These are phyloP conservation scores for Scotopteryx bipunctaria DNA, from an alignment of 2,888 invertebrate genomes.

Conservation along the genomic window DNA sequence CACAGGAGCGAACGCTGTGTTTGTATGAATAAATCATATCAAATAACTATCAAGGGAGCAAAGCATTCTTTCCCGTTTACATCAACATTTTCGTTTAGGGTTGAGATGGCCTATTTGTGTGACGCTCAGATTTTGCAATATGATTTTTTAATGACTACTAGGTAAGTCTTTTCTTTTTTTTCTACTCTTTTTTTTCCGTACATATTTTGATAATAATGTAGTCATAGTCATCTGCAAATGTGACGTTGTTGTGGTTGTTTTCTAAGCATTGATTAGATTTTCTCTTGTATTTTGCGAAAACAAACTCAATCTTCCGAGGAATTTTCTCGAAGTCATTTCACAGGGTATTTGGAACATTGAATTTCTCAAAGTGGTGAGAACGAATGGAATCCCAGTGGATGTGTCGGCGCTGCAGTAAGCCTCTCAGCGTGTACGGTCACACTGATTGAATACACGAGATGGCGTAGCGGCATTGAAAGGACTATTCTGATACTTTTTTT, in stretches of 20 bases:
- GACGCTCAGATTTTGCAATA: constrained; percentile 60
- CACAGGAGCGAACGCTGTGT: constrained; percentile 51
- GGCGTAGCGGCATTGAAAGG: constrained; percentile 27
- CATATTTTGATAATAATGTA: neutral
- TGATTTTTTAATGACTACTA: constrained; percentile 60
- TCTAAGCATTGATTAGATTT: constrained; percentile 20
- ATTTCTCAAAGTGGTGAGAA: constrained; percentile 62
- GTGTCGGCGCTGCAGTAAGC: constrained; percentile 63
- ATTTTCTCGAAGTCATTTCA: constrained; percentile 37
- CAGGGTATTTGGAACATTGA: constrained; percentile 58
- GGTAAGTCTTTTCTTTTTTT: constrained; percentile 33
- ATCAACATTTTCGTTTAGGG: constrained; percentile 67
- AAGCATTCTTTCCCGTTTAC: constrained; percentile 66
- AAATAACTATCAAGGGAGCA: constrained; percentile 87
- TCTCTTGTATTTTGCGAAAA: constrained; percentile 7
- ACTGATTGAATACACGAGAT: constrained; percentile 53
- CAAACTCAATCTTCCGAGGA: constrained; percentile 26
- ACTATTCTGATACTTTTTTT: constrained; percentile 29
- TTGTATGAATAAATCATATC: constrained; percentile 88
- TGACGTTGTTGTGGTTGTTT: too few relatives aligned
- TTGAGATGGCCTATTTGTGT: constrained; percentile 55
- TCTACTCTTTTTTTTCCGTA: constrained; percentile 34
- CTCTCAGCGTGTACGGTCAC: constrained; percentile 52
- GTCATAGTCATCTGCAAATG: too few relatives aligned
- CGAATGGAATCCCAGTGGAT: constrained; percentile 67